A percentile compares a stretch with the other conserved stretches of the same genome.
Conservation (phyloP, 1,140 invertebrate genomes). For the Macrocentrus cingulum region DNA sequence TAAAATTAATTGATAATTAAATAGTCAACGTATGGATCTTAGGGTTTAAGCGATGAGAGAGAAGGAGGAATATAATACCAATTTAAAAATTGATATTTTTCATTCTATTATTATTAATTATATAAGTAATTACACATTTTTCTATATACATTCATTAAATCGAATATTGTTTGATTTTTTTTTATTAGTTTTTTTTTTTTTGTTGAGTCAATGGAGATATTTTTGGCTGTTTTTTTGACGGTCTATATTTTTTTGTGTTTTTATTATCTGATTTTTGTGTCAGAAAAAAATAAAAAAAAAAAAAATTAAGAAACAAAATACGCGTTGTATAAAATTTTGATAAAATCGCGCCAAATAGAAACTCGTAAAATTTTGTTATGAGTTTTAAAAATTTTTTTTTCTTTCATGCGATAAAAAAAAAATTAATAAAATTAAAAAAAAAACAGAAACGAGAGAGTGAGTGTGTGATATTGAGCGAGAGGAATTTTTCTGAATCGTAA, state of each 20-base stretch:
- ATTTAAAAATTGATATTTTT: conserved; percentile 45
- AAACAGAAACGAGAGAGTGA: neutral
- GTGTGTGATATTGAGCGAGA: no score
- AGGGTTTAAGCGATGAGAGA: conserved; percentile 40
- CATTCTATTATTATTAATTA: conserved; percentile 40
- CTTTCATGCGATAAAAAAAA: neutral
- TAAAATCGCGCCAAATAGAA: neutral
- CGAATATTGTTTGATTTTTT: neutral
- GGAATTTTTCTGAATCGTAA: no score
- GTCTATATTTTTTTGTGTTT: neutral
- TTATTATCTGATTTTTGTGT: neutral
- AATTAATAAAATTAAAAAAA: neutral
- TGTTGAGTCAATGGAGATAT: neutral
- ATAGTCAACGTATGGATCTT: conserved; percentile 51
- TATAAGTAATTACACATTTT: neutral
- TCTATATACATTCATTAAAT: neutral
- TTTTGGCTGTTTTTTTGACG: no score
- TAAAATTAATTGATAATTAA: conserved; percentile 53
- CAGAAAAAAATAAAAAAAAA: conserved; percentile 2
- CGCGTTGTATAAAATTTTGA: neutral
- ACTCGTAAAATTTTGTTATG: conserved; percentile 3
- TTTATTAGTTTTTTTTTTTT: no score
- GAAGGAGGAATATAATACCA: conserved; percentile 41
- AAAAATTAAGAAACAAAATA: conserved; percentile 3
- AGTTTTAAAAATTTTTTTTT: conserved; percentile 10